Conservation (phyloP, 1,140 invertebrate species). For the Semibalanus balanoides region DNA sequence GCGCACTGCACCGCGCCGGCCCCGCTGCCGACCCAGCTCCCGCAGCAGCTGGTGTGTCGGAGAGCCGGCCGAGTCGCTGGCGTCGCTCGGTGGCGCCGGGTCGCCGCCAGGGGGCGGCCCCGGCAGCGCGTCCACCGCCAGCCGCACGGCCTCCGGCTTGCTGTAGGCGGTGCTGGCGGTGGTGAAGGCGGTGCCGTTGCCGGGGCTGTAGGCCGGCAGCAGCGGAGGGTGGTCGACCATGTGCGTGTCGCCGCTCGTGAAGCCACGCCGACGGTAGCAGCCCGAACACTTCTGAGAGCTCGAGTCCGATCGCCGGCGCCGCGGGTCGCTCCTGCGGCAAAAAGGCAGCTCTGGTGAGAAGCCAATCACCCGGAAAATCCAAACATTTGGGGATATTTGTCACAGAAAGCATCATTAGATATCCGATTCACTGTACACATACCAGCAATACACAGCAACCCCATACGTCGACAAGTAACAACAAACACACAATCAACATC, state of each 20-base stretch:
- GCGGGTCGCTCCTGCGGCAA: neutral
- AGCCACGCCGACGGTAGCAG: neutral
- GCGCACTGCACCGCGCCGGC: slow-evolving; percentile 10
- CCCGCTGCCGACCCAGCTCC: slow-evolving; percentile 21
- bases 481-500: too few relatives aligned
- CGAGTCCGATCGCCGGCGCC: neutral
- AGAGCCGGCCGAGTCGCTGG: slow-evolving; percentile 35
- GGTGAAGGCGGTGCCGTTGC: slow-evolving; percentile 10
- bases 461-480: too few relatives aligned
- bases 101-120: slow-evolving; percentile 27
- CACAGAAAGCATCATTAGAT: too few relatives aligned
- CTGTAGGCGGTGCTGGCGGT: neutral
- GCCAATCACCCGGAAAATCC: too few relatives aligned
- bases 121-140: slow-evolving; percentile 24
- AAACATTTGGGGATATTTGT: too few relatives aligned
- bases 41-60: slow-evolving; percentile 36
- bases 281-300: neutral
- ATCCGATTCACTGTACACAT: too few relatives aligned
- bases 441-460: too few relatives aligned
- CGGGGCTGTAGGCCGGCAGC: slow-evolving; percentile 12
- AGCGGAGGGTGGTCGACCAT: slow-evolving; percentile 17
- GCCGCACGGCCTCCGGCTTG: slow-evolving; percentile 25
- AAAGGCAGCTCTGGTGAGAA: too few relatives aligned
- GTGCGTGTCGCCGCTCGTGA: neutral
- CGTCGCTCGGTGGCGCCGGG: slow-evolving; percentile 40